A percentile compares a stretch with the other conserved stretches of the same genome.
Evolutionary conservation across 2,888 invertebrate genomes (phyloP).

Genomic region (Zhuqinia jingwanae): DNA sequence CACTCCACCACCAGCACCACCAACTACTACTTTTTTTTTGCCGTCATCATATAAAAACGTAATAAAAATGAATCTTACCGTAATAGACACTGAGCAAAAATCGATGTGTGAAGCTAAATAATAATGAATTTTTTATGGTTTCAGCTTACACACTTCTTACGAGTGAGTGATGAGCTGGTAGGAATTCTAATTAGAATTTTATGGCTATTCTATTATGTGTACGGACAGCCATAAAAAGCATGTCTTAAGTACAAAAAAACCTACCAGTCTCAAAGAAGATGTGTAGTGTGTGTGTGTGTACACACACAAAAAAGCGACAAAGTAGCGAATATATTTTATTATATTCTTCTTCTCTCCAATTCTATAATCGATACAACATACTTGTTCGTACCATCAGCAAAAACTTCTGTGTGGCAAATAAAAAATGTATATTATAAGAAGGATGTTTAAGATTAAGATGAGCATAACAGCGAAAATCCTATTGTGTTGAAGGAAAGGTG

Average conservation of each 20-base stretch:
- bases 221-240: slow-evolving; percentile 40
- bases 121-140: slow-evolving; percentile 67
- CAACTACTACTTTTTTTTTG: no score
- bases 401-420: not conserved
- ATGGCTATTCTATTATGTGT: slow-evolving; percentile 45
- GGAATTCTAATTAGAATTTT: slow-evolving; percentile 74
- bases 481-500: not conserved
- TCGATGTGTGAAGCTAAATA: slow-evolving; percentile 61
- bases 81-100: slow-evolving; percentile 12
- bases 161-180: slow-evolving; percentile 67
- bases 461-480: not conserved
- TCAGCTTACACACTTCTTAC: slow-evolving; percentile 53
- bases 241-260: not conserved
- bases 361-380: no score
- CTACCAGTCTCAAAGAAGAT: not conserved
- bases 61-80: not conserved
- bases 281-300: no score
- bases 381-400: not conserved
- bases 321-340: slow-evolving; percentile 42
- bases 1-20: not conserved
- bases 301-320: slow-evolving; percentile 32
- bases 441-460: not conserved
- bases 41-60: not conserved
- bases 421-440: no score
- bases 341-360: slow-evolving; percentile 8